These are phyloP conservation scores for Phragmatobia fuliginosa DNA, from an alignment of 2,888 invertebrate genomes.

Conservation along the genomic window DNA sequence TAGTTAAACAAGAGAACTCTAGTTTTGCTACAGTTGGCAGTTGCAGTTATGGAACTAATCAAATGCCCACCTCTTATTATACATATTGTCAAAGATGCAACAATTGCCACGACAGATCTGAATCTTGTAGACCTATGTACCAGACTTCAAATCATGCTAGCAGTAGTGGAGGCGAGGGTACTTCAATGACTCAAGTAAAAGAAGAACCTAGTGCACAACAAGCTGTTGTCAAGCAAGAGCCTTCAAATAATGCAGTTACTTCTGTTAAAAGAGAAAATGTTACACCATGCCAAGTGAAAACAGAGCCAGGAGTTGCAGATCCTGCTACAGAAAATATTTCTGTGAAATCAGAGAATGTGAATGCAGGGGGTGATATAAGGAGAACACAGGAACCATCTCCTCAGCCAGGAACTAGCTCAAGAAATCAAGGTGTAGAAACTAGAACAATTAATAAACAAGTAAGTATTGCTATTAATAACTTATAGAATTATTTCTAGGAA, in stretches of 20 bases:
- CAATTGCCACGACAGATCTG: slow-evolving; percentile 58
- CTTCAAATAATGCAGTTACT: slow-evolving; percentile 36
- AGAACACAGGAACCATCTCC: slow-evolving; percentile 63
- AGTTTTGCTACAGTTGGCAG: slow-evolving; percentile 43
- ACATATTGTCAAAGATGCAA: slow-evolving; percentile 48
- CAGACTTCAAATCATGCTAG: slow-evolving; percentile 50
- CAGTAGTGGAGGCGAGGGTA: slow-evolving; percentile 42
- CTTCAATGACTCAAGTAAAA: slow-evolving; percentile 62
- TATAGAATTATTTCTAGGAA: background rate
- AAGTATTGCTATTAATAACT: background rate
- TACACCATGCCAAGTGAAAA: slow-evolving; percentile 60
- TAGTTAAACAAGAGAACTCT: slow-evolving; percentile 61
- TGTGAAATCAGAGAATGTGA: slow-evolving; percentile 65
- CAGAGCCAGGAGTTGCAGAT: slow-evolving; percentile 59
- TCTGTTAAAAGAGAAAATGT: slow-evolving; percentile 63
- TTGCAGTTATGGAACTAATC: slow-evolving; percentile 47
- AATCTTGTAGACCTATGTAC: slow-evolving; percentile 45
- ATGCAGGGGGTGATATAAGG: slow-evolving; percentile 60
- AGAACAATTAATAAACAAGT: slow-evolving; percentile 40
- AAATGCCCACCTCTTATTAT: slow-evolving; percentile 14
- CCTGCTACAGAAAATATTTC: slow-evolving; percentile 54
- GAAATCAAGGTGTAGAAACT: slow-evolving; percentile 41
- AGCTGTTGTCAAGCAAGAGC: slow-evolving; percentile 66
- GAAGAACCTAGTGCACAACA: slow-evolving; percentile 64
- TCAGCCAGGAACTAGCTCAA: slow-evolving; percentile 77